Evolutionary conservation across 2,113 vertebrate species (phyloP).

Genomic region (Peromyscus polionotus): DNA sequence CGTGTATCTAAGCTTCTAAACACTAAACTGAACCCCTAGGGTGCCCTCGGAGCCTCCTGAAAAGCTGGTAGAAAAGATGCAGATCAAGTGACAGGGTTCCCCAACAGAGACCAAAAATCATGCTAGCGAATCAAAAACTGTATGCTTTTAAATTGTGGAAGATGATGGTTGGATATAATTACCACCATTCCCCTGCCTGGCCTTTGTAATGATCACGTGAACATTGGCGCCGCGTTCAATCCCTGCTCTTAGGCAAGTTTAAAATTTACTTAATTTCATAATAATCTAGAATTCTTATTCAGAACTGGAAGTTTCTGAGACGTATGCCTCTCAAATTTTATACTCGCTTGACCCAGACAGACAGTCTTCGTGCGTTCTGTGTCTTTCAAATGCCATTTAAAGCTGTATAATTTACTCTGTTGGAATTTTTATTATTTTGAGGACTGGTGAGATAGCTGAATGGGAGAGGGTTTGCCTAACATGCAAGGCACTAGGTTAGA

Average conservation of each 20-base stretch:
- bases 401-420: slow-evolving; percentile 11
- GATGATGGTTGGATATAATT: background rate
- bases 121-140: background rate
- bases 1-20: background rate
- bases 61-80: background rate
- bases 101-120: background rate
- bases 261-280: background rate
- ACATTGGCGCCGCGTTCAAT: background rate
- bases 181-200: background rate
- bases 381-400: slow-evolving; percentile 21
- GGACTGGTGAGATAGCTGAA: background rate
- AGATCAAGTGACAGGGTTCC: background rate
- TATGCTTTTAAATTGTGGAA: background rate
- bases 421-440: slow-evolving; percentile 15
- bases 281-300: background rate
- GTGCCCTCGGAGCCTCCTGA: background rate
- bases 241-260: background rate
- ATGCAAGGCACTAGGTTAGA: background rate
- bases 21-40: background rate
- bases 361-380: background rate
- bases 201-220: background rate
- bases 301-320: slow-evolving; percentile 18
- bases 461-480: background rate
- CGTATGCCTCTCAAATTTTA: background rate
- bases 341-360: background rate